Evolutionary conservation across 2,113 vertebrate genomes (phyloP).

Genomic region (Dromaius novaehollandiae): DNA sequence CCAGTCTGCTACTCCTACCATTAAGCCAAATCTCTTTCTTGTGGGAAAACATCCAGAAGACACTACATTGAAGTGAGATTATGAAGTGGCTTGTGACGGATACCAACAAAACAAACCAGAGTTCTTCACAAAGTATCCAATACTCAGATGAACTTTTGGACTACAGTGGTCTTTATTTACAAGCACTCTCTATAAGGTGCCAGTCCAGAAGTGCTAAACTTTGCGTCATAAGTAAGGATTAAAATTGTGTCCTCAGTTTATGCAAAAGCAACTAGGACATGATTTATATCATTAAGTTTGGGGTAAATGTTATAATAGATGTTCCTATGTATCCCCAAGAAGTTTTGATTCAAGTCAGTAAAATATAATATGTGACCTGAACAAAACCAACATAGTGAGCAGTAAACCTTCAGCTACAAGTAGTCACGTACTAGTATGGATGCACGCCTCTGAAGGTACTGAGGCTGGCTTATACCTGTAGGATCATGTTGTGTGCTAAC

Average conservation of each 20-base stretch:
- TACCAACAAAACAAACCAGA: conserved; percentile 33
- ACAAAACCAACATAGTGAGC: background rate
- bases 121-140: background rate
- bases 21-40: background rate
- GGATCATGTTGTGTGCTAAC: background rate
- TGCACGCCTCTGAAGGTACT: background rate
- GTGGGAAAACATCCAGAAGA: background rate
- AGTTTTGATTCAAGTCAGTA: background rate
- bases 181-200: background rate
- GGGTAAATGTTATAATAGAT: background rate
- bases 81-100: background rate
- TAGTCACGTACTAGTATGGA: background rate
- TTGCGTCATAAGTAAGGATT: background rate
- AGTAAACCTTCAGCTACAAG: background rate
- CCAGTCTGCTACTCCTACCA: background rate
- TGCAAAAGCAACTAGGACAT: background rate
- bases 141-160: background rate
- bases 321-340: background rate
- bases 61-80: background rate
- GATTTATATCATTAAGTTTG: background rate
- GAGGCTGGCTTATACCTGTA: background rate
- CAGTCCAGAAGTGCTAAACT: background rate
- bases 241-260: background rate
- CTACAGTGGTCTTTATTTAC: conserved; percentile 13
- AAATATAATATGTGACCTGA: background rate